Evolutionary conservation across 2,797 vertebrate genomes (phyloP).

Genomic region (Hozukius guyotensis): DNA sequence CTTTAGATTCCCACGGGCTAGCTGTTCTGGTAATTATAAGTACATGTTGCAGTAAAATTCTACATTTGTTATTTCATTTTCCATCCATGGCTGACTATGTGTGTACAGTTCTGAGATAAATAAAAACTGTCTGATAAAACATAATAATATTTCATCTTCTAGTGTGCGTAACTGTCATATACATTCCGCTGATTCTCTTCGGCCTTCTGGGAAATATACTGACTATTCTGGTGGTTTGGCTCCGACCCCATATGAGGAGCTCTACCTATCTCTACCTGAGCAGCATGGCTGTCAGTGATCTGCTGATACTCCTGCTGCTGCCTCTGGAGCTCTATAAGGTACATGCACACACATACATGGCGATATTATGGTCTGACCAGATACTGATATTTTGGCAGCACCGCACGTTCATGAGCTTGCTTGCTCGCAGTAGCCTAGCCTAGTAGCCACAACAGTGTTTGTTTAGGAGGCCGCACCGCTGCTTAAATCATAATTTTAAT

Average conservation of each 20-base stretch:
- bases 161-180: conserved; percentile 81
- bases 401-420: neutral
- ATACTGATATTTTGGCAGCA: neutral
- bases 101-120: neutral
- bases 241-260: conserved; percentile 83
- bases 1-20: no score
- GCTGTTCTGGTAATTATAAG: neutral
- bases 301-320: conserved; percentile 84
- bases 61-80: neutral
- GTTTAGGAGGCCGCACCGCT: neutral
- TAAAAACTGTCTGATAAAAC: neutral
- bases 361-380: neutral
- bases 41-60: neutral
- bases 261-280: conserved; percentile 87
- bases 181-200: conserved; percentile 80
- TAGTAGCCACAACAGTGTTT: neutral
- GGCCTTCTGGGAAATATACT: conserved; percentile 83
- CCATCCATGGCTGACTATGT: neutral
- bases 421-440: neutral
- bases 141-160: conserved; percentile 12
- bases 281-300: conserved; percentile 87
- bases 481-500: neutral
- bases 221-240: conserved; percentile 84
- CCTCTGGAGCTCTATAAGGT: conserved; percentile 87
- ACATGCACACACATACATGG: conserved; percentile 3